Conservation (phyloP, 1,140 invertebrate genomes). For the Diuraphis noxia region DNA sequence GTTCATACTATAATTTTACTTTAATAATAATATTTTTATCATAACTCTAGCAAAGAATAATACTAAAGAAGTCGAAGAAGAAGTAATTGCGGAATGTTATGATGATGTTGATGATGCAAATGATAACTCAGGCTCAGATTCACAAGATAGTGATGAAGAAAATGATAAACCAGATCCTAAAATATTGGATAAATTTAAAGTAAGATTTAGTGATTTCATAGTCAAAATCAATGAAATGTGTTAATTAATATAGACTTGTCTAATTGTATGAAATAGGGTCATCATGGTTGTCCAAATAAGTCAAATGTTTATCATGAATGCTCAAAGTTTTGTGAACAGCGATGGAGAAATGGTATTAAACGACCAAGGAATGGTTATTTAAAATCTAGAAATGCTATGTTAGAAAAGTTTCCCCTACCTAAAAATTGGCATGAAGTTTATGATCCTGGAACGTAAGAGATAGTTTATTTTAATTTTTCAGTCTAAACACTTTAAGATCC, state of each 20-base stretch:
- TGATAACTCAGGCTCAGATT: conserved; percentile 27
- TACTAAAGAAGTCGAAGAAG: conserved; percentile 42
- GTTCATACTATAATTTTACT: neutral
- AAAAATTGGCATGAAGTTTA: conserved; percentile 91
- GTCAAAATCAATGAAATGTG: neutral
- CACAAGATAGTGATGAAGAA: conserved; percentile 53
- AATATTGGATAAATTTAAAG: conserved; percentile 55
- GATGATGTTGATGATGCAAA: conserved; percentile 57
- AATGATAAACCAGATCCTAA: conserved; percentile 53
- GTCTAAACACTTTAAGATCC: neutral
- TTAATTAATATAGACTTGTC: neutral
- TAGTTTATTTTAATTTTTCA: neutral
- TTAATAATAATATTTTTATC: neutral
- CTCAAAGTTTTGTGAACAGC: conserved; percentile 81
- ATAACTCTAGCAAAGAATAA: conserved; percentile 30
- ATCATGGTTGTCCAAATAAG: conserved; percentile 92
- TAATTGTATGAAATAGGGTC: conserved; percentile 62
- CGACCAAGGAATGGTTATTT: conserved; percentile 77
- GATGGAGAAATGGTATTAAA: conserved; percentile 78
- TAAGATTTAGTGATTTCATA: conserved; percentile 61
- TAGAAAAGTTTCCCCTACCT: conserved; percentile 89
- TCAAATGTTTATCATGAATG: conserved; percentile 95
- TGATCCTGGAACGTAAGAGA: conserved; percentile 78
- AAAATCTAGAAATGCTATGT: conserved; percentile 72
- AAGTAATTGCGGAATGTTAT: conserved; percentile 57